Conservation (phyloP, 2,113 vertebrate species). For the Amia ocellicauda region DNA sequence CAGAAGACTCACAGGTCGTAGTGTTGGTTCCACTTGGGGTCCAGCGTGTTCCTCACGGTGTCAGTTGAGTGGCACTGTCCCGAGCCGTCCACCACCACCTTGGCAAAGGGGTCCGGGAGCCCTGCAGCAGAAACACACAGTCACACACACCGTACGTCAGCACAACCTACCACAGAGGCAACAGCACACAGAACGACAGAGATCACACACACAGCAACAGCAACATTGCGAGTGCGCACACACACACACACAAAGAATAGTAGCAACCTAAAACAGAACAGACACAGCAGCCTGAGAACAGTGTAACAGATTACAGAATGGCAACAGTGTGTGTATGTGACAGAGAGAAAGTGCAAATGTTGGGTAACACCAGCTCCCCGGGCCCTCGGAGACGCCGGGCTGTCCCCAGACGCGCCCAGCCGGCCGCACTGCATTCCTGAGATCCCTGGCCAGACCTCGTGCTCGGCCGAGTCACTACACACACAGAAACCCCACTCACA, state of each 20-base stretch:
- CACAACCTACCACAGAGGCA: neutral
- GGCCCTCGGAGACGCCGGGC: no score
- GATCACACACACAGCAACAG: neutral
- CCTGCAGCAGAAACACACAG: conserved; percentile 61
- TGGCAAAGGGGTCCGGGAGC: conserved; percentile 97
- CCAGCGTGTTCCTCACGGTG: conserved; percentile 98
- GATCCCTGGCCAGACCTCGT: no score
- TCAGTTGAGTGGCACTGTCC: conserved; percentile 99
- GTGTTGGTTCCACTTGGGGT: conserved; percentile 99
- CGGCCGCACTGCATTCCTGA: no score
- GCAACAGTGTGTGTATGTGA: no score
- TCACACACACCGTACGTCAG: conserved; percentile 1
- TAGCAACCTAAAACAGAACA: neutral
- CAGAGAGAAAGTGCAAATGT: no score
- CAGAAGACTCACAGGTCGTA: conserved; percentile 93
- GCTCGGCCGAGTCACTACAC: no score
- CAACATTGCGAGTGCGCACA: no score
- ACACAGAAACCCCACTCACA: no score
- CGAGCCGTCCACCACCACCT: conserved; percentile 97
- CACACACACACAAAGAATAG: neutral
- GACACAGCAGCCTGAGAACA: neutral
- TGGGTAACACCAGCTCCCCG: no score
- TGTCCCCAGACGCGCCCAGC: no score
- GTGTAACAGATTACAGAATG: no score
- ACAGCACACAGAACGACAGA: neutral